These are phyloP conservation scores for Turnix velox DNA, from an alignment of 2,113 vertebrate species.

Conservation along the genomic window DNA sequence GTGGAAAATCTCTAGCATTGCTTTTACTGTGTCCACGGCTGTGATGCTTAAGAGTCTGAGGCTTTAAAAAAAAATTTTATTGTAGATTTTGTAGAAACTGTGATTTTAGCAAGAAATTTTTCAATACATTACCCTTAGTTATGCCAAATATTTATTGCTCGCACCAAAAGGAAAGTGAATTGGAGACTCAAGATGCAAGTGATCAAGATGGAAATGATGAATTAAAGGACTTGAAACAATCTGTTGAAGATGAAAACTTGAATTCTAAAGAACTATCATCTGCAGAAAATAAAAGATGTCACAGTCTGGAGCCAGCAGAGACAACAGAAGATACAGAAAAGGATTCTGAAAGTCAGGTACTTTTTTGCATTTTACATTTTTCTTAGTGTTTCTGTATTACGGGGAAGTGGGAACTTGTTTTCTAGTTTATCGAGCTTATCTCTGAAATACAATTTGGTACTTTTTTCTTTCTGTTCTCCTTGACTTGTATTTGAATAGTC, in stretches of 20 bases:
- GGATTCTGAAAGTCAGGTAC: conserved; percentile 76
- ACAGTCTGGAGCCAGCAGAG: conserved; percentile 58
- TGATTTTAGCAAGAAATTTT: background rate
- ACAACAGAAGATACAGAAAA: conserved; percentile 72
- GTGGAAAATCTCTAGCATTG: background rate
- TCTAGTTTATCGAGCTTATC: background rate
- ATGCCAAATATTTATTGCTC: conserved; percentile 61
- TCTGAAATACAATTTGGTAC: background rate
- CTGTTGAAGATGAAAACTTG: conserved; percentile 72
- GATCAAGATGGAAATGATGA: conserved; percentile 80
- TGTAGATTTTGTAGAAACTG: background rate
- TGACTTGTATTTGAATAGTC: background rate
- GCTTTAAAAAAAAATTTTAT: background rate
- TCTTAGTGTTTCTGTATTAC: background rate
- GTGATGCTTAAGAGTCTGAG: background rate
- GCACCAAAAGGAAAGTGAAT: conserved; percentile 76
- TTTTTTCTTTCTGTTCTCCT: background rate
- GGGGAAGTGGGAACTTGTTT: background rate
- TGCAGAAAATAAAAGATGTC: conserved; percentile 66
- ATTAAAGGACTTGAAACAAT: conserved; percentile 76
- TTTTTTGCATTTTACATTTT: background rate
- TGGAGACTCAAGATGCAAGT: conserved; percentile 77
- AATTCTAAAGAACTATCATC: conserved; percentile 66
- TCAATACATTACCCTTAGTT: background rate
- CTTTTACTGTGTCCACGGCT: background rate